Evolutionary conservation across 1,140 invertebrate species (phyloP).

Genomic region (Drosophila seguyi): DNA sequence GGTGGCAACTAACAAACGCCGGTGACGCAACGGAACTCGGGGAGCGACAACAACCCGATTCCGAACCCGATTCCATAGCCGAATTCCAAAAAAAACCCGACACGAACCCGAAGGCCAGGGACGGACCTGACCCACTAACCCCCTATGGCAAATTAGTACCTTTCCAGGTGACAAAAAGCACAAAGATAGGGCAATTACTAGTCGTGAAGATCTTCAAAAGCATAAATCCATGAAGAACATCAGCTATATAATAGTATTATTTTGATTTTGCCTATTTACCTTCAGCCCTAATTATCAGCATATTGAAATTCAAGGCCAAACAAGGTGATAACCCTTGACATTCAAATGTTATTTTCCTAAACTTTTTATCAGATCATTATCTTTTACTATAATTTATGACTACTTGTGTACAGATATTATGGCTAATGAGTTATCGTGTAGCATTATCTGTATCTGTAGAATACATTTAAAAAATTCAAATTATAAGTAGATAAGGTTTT

Average conservation of each 20-base stretch:
- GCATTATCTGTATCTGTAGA: neutral
- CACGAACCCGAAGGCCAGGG: constrained; percentile 14
- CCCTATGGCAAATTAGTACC: neutral
- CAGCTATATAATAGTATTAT: neutral
- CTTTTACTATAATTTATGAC: constrained; percentile 1
- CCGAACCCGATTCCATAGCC: constrained; percentile 16
- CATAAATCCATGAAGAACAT: no score
- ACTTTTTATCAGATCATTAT: neutral
- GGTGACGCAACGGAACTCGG: constrained; percentile 75
- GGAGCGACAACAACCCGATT: constrained; percentile 36
- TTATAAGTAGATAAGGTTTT: no score
- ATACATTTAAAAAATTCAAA: neutral
- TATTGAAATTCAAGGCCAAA: neutral
- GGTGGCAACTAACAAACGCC: constrained; percentile 48
- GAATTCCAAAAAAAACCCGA: constrained; percentile 10
- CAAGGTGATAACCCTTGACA: neutral
- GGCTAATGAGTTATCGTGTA: neutral
- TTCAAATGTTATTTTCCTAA: neutral
- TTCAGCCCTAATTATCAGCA: neutral
- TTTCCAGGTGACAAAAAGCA: constrained; percentile 8
- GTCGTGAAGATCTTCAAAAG: neutral
- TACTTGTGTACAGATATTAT: neutral
- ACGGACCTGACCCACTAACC: constrained; percentile 47
- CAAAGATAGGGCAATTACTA: neutral
- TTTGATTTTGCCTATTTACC: no score